Percentiles rank a stretch among this genome's conserved stretches.
These are phyloP conservation scores for Ericerus pela DNA, from an alignment of 1,140 invertebrate genomes.

Conservation along the genomic window DNA sequence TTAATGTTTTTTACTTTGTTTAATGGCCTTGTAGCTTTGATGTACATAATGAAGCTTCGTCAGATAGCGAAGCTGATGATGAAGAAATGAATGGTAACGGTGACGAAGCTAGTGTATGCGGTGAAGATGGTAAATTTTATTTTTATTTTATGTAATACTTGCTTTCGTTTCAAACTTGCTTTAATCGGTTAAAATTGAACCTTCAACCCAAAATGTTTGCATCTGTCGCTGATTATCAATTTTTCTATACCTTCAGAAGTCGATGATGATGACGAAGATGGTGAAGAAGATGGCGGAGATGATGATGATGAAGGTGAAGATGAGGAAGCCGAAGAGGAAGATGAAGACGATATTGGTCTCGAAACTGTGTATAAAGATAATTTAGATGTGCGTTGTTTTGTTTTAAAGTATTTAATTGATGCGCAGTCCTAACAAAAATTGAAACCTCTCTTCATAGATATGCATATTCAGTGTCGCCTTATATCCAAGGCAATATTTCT, in stretches of 20 bases:
- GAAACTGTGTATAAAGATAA: constrained; percentile 3
- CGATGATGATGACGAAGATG: constrained; percentile 26
- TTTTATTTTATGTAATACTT: background rate
- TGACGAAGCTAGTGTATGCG: constrained; percentile 39
- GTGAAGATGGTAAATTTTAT: constrained; percentile 21
- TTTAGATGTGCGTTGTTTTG: background rate
- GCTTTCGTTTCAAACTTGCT: background rate
- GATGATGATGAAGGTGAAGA: constrained; percentile 36
- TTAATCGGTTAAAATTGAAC: background rate
- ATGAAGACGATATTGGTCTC: constrained; percentile 18
- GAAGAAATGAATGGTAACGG: constrained; percentile 59
- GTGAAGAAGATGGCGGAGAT: constrained; percentile 47
- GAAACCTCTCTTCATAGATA: no score
- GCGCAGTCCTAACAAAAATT: no score
- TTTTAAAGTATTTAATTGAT: background rate
- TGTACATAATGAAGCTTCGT: constrained; percentile 50
- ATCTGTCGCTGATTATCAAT: background rate
- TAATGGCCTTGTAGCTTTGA: no score
- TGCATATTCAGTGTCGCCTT: no score
- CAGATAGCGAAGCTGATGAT: constrained; percentile 51
- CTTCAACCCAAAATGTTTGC: background rate
- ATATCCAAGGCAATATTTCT: no score
- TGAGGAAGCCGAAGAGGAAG: constrained; percentile 23
- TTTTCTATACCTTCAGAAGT: constrained; percentile 20
- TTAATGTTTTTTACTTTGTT: no score